Conservation (phyloP, 2,113 vertebrate species). For the Ceuthmochares aereus region DNA sequence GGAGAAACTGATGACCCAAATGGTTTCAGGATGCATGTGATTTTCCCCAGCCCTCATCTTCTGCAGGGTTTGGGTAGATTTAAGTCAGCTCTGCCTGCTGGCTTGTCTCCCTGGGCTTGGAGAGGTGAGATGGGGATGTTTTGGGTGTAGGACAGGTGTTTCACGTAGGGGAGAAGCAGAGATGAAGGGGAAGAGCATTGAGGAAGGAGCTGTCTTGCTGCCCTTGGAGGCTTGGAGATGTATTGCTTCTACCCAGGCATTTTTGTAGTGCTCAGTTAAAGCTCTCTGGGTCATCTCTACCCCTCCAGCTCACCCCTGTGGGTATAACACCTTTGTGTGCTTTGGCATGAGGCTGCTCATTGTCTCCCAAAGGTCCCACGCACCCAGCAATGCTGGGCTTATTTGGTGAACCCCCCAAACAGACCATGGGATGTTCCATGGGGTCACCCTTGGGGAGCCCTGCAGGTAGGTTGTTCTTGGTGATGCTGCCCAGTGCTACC, state of each 20-base stretch:
- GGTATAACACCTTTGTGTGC: background rate
- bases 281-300: background rate
- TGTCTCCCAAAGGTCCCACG: background rate
- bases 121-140: background rate
- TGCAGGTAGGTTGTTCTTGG: too few relatives aligned
- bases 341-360: background rate
- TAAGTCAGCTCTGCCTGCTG: background rate
- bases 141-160: background rate
- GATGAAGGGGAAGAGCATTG: background rate
- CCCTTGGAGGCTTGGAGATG: too few relatives aligned
- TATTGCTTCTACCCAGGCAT: background rate
- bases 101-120: background rate
- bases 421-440: background rate
- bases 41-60: background rate
- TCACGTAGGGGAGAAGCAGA: background rate
- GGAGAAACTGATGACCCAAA: background rate
- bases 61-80: background rate
- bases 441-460: background rate
- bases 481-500: background rate
- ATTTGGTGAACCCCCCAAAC: background rate
- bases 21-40: background rate
- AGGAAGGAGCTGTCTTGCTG: background rate
- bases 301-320: background rate
- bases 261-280: background rate
- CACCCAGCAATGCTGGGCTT: background rate